Evolutionary conservation across 2,888 invertebrate species (phyloP), one percentile per base, ranked within the genome.

Genomic region (Andrena hattorfiana): DNA sequence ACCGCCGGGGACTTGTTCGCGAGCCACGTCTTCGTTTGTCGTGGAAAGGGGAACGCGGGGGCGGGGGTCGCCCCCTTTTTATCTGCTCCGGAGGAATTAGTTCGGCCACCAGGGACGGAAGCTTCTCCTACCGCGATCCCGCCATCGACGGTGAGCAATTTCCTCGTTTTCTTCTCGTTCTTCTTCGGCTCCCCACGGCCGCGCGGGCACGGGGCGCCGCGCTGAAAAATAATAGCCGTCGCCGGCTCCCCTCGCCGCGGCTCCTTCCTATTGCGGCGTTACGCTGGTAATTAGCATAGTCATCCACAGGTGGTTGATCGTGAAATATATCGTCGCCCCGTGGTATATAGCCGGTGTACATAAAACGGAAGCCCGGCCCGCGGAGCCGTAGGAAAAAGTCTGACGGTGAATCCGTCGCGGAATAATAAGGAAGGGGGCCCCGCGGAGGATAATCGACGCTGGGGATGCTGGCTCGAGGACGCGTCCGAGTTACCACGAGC

Each of bases 231-330:
- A 88, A 85, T 88, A 78, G 80, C 71, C 85, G 54, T 78, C 70
- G 69, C 42, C n/a, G 16, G 78, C 70, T 26, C 66, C 16, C 49
- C 82, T 75, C 76, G 74, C 63, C 48, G 62, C 78, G 86, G 86
- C 84, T 89, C 62, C 76, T 86, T 82, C 81, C 85, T 79, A 81
- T 88, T 87, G 83, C 82, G 83, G 88, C 86, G 84, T 88, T 87
- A 87, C 86, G 88, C 80, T 60, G 69, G 80, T 88, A 88, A 88
- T 88, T 88, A 88, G 87, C 88, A 88, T 88, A 88, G 87, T 88
- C 88, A 88, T 88, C 88, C 88, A 88, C 88, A 88, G 88, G 88
- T 88, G 88, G 88, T 88, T 88, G 88, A 88, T 88, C 87, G 85
- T 88, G 85, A 88, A 85, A 87, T 88, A 88, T 82, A 86, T 87